Percentiles rank a stretch among this genome's conserved stretches.
These are phyloP conservation scores for Drosophila kikkawai DNA, from an alignment of 1,140 invertebrate species.

Conservation along the genomic window DNA sequence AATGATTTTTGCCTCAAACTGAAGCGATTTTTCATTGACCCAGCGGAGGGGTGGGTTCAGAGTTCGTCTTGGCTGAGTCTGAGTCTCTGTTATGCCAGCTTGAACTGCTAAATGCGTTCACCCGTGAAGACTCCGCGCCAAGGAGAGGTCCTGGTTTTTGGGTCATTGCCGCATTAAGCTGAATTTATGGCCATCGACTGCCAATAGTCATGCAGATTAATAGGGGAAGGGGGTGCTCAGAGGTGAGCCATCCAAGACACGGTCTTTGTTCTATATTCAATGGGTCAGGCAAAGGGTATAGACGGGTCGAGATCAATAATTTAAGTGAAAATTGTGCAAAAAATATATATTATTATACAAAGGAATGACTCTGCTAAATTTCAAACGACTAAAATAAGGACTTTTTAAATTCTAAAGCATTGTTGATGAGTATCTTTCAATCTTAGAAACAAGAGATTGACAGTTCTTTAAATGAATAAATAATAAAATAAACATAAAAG, in stretches of 20 bases:
- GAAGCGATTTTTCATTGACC: conserved; percentile 82
- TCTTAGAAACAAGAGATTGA: too few relatives aligned
- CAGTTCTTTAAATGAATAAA: too few relatives aligned
- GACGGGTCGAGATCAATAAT: neutral
- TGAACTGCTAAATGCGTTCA: conserved; percentile 73
- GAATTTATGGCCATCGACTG: conserved; percentile 70
- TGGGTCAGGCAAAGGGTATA: conserved; percentile 8
- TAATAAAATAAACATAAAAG: too few relatives aligned
- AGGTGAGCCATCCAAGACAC: conserved; percentile 16
- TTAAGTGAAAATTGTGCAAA: neutral
- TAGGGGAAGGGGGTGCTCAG: conserved; percentile 9
- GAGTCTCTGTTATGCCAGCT: conserved; percentile 70
- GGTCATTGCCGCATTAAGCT: conserved; percentile 71
- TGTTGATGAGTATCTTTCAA: neutral
- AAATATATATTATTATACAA: neutral
- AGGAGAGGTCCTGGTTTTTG: conserved; percentile 60
- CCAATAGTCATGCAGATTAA: conserved; percentile 77
- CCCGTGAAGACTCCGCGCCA: conserved; percentile 55
- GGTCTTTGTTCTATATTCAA: neutral
- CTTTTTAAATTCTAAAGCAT: neutral
- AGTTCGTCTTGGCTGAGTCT: conserved; percentile 62
- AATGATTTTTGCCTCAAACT: conserved; percentile 81
- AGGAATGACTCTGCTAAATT: neutral
- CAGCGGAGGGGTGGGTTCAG: conserved; percentile 66
- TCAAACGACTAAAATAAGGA: neutral